Evolutionary conservation across 92 coral and sea anemone genomes (phyloP).

Genomic region (Epizoanthus fatuus): DNA sequence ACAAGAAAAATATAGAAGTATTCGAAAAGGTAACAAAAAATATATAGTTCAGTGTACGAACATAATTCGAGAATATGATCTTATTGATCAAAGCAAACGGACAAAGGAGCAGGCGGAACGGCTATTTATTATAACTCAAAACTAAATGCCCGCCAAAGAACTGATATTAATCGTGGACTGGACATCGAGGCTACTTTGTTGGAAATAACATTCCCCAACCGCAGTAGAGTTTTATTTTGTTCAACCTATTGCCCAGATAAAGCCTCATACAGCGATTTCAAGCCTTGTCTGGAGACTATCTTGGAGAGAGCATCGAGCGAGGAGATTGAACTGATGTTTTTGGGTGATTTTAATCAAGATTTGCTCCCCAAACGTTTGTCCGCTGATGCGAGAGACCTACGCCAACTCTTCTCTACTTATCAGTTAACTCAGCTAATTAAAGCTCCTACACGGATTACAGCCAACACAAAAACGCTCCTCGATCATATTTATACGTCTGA

Average conservation of each 20-base stretch:
- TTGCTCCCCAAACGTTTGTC: slow-evolving; percentile 25
- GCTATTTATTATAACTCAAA: slow-evolving; percentile 41
- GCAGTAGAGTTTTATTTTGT: slow-evolving; percentile 32
- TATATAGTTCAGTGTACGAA: no score
- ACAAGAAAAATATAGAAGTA: no score
- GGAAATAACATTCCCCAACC: slow-evolving; percentile 41
- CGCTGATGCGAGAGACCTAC: slow-evolving; percentile 29
- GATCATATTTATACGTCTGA: slow-evolving; percentile 19
- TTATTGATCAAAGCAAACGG: no score
- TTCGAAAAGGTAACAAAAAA: no score
- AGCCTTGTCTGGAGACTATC: slow-evolving; percentile 31
- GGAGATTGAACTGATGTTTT: not conserved
- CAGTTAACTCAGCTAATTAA: slow-evolving; percentile 45
- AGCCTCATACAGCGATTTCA: slow-evolving; percentile 19
- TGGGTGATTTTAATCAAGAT: slow-evolving; percentile 23
- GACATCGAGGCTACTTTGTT: slow-evolving; percentile 37
- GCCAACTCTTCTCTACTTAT: slow-evolving; percentile 8
- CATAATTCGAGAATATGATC: no score
- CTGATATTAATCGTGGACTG: slow-evolving; percentile 10
- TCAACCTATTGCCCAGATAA: slow-evolving; percentile 45
- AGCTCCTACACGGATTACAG: slow-evolving; percentile 25
- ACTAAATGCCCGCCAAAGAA: slow-evolving; percentile 12
- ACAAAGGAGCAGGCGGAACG: not conserved
- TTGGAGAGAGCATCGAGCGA: slow-evolving; percentile 26
- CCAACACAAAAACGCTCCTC: slow-evolving; percentile 1